Conservation (phyloP, 2,888 invertebrate genomes). For the Sesia apiformis region DNA sequence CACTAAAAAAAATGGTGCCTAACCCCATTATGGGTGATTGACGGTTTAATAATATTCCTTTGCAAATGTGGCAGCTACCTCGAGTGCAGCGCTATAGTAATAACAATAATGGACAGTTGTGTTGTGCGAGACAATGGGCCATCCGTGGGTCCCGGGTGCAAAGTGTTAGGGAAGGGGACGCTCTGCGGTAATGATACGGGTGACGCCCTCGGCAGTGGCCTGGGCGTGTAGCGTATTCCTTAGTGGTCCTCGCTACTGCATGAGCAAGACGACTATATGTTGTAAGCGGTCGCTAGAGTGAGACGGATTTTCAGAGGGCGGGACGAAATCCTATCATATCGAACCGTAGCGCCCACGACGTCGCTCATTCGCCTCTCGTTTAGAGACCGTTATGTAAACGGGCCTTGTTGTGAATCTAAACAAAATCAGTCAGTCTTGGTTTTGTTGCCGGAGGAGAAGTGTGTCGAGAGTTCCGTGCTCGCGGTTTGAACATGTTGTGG, state of each 20-base stretch:
- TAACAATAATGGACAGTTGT: conserved; percentile 27
- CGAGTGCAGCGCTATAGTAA: not conserved
- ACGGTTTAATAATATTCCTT: conserved; percentile 9
- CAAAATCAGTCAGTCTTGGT: conserved; percentile 79
- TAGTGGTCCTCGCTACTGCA: conserved; percentile 2
- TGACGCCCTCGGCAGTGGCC: conserved; percentile 21
- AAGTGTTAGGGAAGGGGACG: conserved; percentile 23
- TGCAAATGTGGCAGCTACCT: not conserved
- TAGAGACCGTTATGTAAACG: conserved; percentile 84
- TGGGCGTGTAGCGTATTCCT: conserved; percentile 10
- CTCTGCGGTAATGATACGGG: conserved; percentile 26
- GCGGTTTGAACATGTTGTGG: conserved; percentile 48
- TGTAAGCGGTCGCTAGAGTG: conserved; percentile 15
- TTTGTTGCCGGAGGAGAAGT: conserved; percentile 68
- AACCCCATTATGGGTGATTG: conserved; percentile 6
- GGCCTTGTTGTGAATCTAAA: conserved; percentile 89
- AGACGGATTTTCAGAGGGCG: conserved; percentile 29
- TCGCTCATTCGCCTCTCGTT: conserved; percentile 68
- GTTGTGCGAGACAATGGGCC: conserved; percentile 37
- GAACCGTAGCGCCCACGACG: conserved; percentile 45
- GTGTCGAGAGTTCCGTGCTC: conserved; percentile 47
- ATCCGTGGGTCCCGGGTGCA: conserved; percentile 20
- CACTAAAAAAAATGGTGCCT: not conserved
- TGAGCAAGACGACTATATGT: conserved; percentile 15
- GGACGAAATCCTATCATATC: conserved; percentile 21